These are phyloP conservation scores for Babylonia areolata DNA, from an alignment of 1,140 invertebrate genomes.

Conservation along the genomic window DNA sequence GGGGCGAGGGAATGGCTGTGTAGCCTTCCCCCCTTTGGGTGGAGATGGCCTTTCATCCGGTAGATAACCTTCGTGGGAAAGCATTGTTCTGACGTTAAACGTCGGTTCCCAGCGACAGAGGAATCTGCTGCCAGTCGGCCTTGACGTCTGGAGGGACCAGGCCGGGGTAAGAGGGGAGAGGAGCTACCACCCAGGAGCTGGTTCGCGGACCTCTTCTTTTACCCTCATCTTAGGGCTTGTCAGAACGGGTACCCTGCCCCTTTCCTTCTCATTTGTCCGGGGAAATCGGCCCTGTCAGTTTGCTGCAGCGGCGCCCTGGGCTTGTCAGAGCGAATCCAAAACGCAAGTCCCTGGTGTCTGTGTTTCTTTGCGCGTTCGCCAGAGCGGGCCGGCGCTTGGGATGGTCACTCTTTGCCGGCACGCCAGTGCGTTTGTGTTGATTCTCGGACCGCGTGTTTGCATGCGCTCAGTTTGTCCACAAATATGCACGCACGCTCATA, in stretches of 20 bases:
- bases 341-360: neutral
- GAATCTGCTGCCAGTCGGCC: neutral
- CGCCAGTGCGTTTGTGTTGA: neutral
- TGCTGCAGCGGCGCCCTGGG: neutral
- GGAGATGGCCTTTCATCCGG: constrained; percentile 21
- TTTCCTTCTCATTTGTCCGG: neutral
- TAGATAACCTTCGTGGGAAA: constrained; percentile 3
- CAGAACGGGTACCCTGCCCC: neutral
- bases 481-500: neutral
- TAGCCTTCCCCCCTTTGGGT: neutral
- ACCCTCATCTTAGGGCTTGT: neutral
- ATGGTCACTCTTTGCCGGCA: neutral
- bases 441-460: neutral
- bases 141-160: neutral
- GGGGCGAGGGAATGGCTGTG: neutral
- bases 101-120: neutral
- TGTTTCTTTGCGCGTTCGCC: neutral
- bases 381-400: neutral
- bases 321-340: neutral
- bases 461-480: neutral
- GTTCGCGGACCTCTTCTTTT: neutral
- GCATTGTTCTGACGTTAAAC: constrained; percentile 21
- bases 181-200: constrained; percentile 6
- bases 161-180: neutral
- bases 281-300: neutral